Conservation (phyloP, 2,888 invertebrate species). For the Melinopterus prodromus region DNA sequence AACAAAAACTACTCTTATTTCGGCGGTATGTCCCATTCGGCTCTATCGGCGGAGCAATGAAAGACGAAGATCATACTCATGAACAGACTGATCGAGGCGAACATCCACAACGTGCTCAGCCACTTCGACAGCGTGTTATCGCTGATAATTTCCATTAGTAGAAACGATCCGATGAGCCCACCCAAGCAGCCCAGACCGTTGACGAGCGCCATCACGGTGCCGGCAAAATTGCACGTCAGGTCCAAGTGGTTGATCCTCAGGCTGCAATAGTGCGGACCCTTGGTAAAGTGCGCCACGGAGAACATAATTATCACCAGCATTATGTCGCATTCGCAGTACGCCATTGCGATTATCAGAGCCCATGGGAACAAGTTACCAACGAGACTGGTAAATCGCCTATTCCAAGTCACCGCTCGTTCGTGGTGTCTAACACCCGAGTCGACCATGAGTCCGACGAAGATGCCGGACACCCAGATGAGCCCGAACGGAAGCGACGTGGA, state of each 20-base stretch:
- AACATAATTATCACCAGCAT: slow-evolving; percentile 64
- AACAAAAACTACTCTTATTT: too few species aligned
- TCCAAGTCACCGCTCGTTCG: slow-evolving; percentile 54
- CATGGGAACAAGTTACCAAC: slow-evolving; percentile 58
- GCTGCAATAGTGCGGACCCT: slow-evolving; percentile 75
- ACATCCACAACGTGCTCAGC: too few species aligned
- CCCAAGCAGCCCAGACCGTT: slow-evolving; percentile 64
- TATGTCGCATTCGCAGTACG: slow-evolving; percentile 69
- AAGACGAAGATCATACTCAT: too few species aligned
- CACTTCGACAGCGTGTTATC: too few species aligned
- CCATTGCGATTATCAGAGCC: slow-evolving; percentile 68
- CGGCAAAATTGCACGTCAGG: slow-evolving; percentile 70
- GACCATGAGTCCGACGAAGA: slow-evolving; percentile 71
- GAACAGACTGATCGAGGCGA: too few species aligned
- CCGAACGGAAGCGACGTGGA: slow-evolving; percentile 72
- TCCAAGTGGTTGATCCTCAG: slow-evolving; percentile 73
- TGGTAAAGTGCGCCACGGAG: slow-evolving; percentile 69
- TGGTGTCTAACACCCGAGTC: slow-evolving; percentile 72
- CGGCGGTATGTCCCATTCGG: too few species aligned
- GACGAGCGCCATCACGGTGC: slow-evolving; percentile 70
- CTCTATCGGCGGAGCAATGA: too few species aligned
- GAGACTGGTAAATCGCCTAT: slow-evolving; percentile 65
- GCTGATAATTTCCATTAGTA: too few species aligned
- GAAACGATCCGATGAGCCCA: too few species aligned
- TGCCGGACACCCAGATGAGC: slow-evolving; percentile 73